phyloP scores from a whole-genome alignment of 1,140 invertebrate genomes.

The Trachymyrmex septentrionalis region DNA sequence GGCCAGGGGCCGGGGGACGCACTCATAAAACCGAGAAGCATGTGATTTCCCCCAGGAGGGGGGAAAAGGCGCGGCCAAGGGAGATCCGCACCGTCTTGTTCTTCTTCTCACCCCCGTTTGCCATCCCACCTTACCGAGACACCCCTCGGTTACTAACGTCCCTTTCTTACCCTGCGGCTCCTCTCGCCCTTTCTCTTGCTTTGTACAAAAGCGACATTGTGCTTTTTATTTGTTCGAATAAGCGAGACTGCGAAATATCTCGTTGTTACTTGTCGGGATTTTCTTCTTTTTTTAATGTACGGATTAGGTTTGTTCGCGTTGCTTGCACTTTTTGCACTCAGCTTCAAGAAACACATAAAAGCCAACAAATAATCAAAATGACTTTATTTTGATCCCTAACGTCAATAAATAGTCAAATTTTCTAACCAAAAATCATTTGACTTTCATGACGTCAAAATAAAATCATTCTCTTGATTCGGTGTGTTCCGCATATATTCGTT shows the following conservation, averaged over 20 bases:
- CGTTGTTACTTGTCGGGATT: conserved; percentile 50
- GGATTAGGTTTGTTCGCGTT: too few species aligned
- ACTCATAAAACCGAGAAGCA: conserved; percentile 83
- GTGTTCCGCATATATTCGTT: too few species aligned
- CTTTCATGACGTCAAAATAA: too few species aligned
- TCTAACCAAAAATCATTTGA: too few species aligned
- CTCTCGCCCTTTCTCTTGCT: not conserved
- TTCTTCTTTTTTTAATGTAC: conserved; percentile 17
- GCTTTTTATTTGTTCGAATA: conserved; percentile 57
- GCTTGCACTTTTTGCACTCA: too few species aligned
- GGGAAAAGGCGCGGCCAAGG: conserved; percentile 59
- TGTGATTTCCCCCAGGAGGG: conserved; percentile 83
- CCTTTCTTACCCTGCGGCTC: conserved; percentile 37
- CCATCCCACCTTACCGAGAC: not conserved
- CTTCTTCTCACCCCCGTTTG: conserved; percentile 22
- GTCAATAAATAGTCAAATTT: too few species aligned
- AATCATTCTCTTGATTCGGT: too few species aligned
- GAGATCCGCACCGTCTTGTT: conserved; percentile 54
- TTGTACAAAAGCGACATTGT: conserved; percentile 49
- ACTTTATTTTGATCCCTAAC: too few species aligned
- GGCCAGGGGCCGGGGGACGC: not conserved
- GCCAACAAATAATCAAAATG: too few species aligned
- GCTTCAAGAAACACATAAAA: too few species aligned
- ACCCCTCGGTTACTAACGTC: not conserved
- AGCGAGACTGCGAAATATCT: conserved; percentile 58